Evolutionary conservation across 2,888 invertebrate genomes (phyloP).

Genomic region (Mystacides longicornis): DNA sequence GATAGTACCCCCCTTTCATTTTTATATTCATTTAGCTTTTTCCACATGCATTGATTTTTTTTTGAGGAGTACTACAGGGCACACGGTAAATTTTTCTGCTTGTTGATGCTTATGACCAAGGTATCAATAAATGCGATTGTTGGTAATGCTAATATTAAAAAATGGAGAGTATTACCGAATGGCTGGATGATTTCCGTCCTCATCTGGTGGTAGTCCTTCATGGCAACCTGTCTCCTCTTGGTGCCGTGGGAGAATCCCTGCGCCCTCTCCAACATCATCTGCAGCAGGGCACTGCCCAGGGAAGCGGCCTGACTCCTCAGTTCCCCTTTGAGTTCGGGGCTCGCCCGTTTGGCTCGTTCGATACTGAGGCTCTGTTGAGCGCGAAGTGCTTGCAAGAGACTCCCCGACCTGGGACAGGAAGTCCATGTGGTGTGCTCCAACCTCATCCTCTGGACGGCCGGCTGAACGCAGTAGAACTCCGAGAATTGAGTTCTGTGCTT

Average conservation of each 20-base stretch:
- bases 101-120: background rate
- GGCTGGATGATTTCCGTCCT: constrained; percentile 59
- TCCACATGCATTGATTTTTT: no score
- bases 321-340: constrained; percentile 13
- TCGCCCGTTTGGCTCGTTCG: constrained; percentile 14
- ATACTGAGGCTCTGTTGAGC: constrained; percentile 33
- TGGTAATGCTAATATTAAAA: no score
- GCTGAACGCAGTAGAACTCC: constrained; percentile 42
- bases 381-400: constrained; percentile 43
- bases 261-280: constrained; percentile 19
- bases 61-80: no score
- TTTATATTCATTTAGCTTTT: no score
- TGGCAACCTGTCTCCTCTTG: constrained; percentile 33
- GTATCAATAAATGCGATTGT: background rate
- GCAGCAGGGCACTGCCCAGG: constrained; percentile 19
- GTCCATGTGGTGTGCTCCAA: constrained; percentile 73
- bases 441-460: constrained; percentile 7
- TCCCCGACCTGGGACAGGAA: constrained; percentile 50
- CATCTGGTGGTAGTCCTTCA: constrained; percentile 55
- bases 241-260: constrained; percentile 34
- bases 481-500: constrained; percentile 54
- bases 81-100: constrained; percentile 1
- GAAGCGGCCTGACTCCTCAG: constrained; percentile 18
- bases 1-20: no score
- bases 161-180: no score